Conservation (phyloP, 2,113 vertebrate species). For the Pygoscelis antarcticus region DNA sequence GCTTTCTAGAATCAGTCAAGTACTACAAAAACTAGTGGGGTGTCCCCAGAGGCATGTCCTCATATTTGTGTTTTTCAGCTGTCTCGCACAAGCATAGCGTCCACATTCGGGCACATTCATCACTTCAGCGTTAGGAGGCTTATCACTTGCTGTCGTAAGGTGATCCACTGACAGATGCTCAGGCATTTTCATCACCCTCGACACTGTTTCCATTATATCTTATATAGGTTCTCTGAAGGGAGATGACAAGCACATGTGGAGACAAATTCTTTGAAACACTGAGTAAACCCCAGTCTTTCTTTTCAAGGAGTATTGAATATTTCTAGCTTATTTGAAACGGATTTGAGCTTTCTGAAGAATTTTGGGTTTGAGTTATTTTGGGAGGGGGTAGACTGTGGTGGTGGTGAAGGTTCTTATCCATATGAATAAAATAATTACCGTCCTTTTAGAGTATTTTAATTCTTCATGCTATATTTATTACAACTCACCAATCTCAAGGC, state of each 20-base stretch:
- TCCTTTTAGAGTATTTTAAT: neutral
- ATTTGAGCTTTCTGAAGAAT: neutral
- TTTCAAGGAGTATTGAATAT: neutral
- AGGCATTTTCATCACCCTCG: neutral
- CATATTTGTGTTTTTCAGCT: conserved; percentile 52
- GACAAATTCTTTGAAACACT: conserved; percentile 29
- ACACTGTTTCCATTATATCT: conserved; percentile 46
- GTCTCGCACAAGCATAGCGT: neutral
- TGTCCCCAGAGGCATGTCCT: conserved; percentile 38
- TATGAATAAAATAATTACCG: neutral
- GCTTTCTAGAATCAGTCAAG: conserved; percentile 55
- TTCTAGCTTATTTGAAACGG: neutral
- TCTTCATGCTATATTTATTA: neutral
- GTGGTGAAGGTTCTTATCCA: neutral
- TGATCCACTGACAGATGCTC: conserved; percentile 35
- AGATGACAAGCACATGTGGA: conserved; percentile 43
- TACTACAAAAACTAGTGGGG: neutral
- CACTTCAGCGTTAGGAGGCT: conserved; percentile 39
- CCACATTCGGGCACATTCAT: conserved; percentile 32
- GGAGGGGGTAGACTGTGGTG: neutral
- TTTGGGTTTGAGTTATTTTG: neutral
- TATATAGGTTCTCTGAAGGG: conserved; percentile 18
- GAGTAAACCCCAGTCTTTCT: neutral
- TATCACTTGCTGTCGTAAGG: conserved; percentile 52
- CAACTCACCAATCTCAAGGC: neutral